Conservation (phyloP, 35 echinoderm and acorn worm genomes). For the Ophiothrix spiculata region DNA sequence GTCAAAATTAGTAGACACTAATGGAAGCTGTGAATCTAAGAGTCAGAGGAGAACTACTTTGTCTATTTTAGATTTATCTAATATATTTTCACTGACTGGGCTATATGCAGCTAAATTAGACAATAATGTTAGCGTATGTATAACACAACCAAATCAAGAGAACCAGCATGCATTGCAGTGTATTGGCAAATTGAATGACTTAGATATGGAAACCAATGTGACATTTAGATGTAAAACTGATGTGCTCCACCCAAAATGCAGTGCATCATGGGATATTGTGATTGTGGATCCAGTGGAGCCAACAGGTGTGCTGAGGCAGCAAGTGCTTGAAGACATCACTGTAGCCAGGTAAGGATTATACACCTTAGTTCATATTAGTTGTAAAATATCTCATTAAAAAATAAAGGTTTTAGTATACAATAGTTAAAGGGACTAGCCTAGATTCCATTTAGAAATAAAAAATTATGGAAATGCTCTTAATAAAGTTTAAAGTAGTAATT, state of each 20-base stretch:
- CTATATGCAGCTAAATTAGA: constrained; percentile 20
- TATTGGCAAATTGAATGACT: neutral
- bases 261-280: constrained; percentile 8
- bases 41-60: no score
- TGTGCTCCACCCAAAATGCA: neutral
- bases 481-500: no score
- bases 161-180: neutral
- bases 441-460: no score
- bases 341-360: constrained; percentile 11
- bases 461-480: no score
- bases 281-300: constrained; percentile 9
- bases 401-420: no score
- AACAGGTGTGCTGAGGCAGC: neutral
- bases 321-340: constrained; percentile 31
- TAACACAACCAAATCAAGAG: neutral
- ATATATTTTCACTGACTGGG: neutral
- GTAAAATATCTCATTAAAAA: no score
- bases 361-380: no score
- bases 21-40: no score
- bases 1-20: no score
- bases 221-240: neutral
- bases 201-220: neutral
- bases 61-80: constrained; percentile 15
- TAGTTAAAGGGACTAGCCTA: no score
- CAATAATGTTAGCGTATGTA: neutral